Evolutionary conservation across 2,888 invertebrate species (phyloP), one percentile per base, ranked within the genome.

Genomic region (Oligia fasciuncula): DNA sequence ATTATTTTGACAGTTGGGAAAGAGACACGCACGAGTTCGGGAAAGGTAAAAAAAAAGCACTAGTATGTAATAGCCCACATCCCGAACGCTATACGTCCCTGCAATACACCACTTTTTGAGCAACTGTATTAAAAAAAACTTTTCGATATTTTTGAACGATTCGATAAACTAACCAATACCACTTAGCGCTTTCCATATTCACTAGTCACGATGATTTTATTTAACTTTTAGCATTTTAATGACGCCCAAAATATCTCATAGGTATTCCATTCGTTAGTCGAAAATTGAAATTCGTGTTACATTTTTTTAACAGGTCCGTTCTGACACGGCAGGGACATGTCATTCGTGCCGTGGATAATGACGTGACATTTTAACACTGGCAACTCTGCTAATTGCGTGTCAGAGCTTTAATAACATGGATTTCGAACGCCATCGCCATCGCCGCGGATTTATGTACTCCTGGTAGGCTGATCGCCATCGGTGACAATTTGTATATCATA

Each of bases 301-400:
- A 79, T 83, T 79, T 86, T 88, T 89, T 88, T 86, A 73, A 73
- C 71, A 79, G 78, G 77, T 82, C 73, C 68, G 46, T 72, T 68
- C 70, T 80, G 88, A 82, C 88, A 81, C 78, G 78, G 68, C 77
- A 80, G 77, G 85, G 85, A 82, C 89, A 89, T 86, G 90, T 88
- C 91, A 88, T 81, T 89, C 87, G 68, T 85, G 76, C 83, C 81
- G 85, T 84, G 81, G 85, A 90, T 91, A 91, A 91, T 90, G 88
- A 88, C 83, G 81, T 82, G 90, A 91, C 90, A 90, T 85, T 85
- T 85, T 87, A 85, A 89, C 87, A 87, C 83, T 83, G 87, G 87
- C 82, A 86, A 88, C 85, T 87, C 84, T 88, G 85, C 83, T 92
- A 92, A 92, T 92, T 92, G 91, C 85, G 60, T 88, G 90, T 87